A percentile compares a stretch with the other conserved stretches of the same genome.
Evolutionary conservation across 2,113 vertebrate species (phyloP).

Genomic region (Thryonomys swinderianus): DNA sequence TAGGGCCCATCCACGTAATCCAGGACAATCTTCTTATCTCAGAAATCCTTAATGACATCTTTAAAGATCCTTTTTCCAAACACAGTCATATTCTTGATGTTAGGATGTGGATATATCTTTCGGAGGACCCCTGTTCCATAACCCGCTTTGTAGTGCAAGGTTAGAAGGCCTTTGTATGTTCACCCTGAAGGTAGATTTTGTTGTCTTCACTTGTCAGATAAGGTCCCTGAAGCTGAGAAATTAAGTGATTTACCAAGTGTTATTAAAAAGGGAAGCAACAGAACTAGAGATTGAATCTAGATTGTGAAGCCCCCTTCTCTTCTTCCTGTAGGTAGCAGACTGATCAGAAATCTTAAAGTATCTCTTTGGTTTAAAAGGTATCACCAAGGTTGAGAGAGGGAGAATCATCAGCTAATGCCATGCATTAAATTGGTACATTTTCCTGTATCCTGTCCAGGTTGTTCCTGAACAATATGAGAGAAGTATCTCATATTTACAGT

Average conservation of each 20-base stretch:
- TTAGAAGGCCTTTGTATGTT: neutral
- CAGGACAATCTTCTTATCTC: neutral
- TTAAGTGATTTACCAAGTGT: neutral
- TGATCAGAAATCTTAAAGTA: neutral
- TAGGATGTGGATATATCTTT: neutral
- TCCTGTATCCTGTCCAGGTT: neutral
- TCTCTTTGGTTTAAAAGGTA: neutral
- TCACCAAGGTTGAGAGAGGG: neutral
- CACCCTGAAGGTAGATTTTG: neutral
- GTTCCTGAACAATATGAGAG: too few relatives aligned
- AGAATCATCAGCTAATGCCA: neutral
- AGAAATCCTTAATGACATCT: neutral
- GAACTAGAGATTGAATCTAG: neutral
- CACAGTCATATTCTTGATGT: neutral
- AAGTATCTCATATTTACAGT: neutral
- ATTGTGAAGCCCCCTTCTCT: conserved; percentile 8
- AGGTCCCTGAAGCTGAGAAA: conserved; percentile 9
- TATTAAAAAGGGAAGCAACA: conserved; percentile 4
- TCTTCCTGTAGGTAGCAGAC: neutral
- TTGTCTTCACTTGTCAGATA: neutral
- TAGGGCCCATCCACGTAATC: neutral
- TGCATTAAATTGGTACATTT: neutral
- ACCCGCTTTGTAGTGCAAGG: too few relatives aligned
- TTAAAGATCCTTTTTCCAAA: neutral
- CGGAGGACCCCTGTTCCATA: neutral